These are phyloP conservation scores for Lethrus apterus DNA, from an alignment of 1,140 invertebrate genomes.

Conservation along the genomic window DNA sequence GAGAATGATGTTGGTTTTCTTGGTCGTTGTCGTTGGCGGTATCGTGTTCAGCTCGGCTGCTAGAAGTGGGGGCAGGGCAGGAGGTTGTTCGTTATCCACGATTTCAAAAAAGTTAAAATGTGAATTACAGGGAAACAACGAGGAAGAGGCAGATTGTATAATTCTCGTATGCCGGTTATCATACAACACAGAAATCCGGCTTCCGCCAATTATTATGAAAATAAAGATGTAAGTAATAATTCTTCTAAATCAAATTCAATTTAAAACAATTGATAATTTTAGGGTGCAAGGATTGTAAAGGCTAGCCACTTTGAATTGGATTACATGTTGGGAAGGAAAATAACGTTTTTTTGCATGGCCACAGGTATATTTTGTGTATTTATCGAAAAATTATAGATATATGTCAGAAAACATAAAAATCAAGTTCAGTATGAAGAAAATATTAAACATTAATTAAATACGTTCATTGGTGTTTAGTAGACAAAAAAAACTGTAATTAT, in stretches of 20 bases:
- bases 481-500: too few relatives aligned
- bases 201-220: conserved; percentile 60
- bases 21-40: too few relatives aligned
- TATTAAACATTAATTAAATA: too few relatives aligned
- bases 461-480: too few relatives aligned
- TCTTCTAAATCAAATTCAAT: not conserved
- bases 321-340: conserved; percentile 87
- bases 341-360: conserved; percentile 83
- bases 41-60: conserved; percentile 17
- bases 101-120: too few relatives aligned
- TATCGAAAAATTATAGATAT: not conserved
- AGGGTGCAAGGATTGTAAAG: conserved; percentile 85
- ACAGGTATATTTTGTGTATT: conserved; percentile 49
- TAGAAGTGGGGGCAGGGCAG: conserved; percentile 16
- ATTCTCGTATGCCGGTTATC: conserved; percentile 51
- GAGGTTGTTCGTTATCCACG: too few relatives aligned
- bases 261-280: conserved; percentile 24
- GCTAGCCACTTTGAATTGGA: conserved; percentile 89
- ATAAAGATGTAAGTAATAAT: conserved; percentile 57
- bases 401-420: not conserved
- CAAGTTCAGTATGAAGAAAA: not conserved
- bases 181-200: conserved; percentile 59
- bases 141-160: conserved; percentile 44
- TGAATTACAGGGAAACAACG: conserved; percentile 14
- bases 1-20: too few relatives aligned